Conservation (phyloP, 2,113 vertebrate genomes). For the Melanerpes formicivorus region DNA sequence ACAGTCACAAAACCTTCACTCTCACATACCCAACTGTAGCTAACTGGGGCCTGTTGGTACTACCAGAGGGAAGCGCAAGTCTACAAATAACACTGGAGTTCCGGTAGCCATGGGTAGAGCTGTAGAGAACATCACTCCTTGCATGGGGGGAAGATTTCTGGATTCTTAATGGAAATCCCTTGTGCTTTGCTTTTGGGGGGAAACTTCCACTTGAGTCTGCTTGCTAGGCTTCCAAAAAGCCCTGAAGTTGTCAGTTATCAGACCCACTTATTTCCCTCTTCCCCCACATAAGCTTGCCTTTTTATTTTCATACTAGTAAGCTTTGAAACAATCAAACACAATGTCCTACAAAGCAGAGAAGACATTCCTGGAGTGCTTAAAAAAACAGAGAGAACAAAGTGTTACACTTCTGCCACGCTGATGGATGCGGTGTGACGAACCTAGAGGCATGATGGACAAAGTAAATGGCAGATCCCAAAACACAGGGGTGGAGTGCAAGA, state of each 20-base stretch:
- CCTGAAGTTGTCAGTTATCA: background rate
- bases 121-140: background rate
- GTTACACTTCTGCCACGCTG: background rate
- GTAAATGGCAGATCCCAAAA: conserved; percentile 21
- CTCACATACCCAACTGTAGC: rapidly evolving
- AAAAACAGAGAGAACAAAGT: too few relatives aligned
- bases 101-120: background rate
- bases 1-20: background rate
- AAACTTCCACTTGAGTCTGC: background rate
- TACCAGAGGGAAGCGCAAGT: rapidly evolving
- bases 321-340: background rate
- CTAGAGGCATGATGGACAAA: background rate
- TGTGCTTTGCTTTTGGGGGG: background rate
- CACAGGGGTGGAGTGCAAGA: background rate
- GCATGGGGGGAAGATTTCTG: rapidly evolving
- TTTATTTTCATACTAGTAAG: background rate
- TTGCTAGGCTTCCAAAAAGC: background rate
- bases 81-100: background rate
- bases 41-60: too few relatives aligned
- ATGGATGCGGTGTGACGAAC: background rate
- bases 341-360: background rate
- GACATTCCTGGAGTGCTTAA: rapidly evolving
- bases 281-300: rapidly evolving
- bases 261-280: background rate
- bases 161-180: background rate